These are phyloP conservation scores for Orestias chungarensis DNA, from an alignment of 2,797 vertebrate genomes.

Conservation along the genomic window DNA sequence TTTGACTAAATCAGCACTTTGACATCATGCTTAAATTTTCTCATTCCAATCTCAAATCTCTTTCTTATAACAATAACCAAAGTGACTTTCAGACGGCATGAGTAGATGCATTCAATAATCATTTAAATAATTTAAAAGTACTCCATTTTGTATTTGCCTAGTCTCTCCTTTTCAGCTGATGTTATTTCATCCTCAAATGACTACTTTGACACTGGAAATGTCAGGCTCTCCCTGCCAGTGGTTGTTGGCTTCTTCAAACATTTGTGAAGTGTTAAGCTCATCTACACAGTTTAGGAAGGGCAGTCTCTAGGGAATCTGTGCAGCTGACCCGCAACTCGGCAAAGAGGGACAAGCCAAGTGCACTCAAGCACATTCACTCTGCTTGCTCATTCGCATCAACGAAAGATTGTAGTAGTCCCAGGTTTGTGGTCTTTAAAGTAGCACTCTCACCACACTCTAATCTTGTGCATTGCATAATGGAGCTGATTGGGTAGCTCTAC, in stretches of 20 bases:
- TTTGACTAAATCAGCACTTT: slow-evolving; percentile 47
- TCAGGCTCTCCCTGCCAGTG: slow-evolving; percentile 65
- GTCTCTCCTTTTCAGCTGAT: slow-evolving; percentile 51
- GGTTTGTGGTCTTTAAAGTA: slow-evolving; percentile 66
- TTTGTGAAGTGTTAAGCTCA: slow-evolving; percentile 78
- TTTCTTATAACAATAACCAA: slow-evolving; percentile 32
- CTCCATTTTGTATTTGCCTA: slow-evolving; percentile 52
- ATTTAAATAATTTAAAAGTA: slow-evolving; percentile 53
- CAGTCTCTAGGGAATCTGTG: slow-evolving; percentile 64
- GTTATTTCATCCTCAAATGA: slow-evolving; percentile 70
- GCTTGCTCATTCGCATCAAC: slow-evolving; percentile 62
- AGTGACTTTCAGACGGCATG: slow-evolving; percentile 1
- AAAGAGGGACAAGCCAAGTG: slow-evolving; percentile 61
- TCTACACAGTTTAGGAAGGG: slow-evolving; percentile 67
- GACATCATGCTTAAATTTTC: slow-evolving; percentile 50
- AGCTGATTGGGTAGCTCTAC: slow-evolving; percentile 44
- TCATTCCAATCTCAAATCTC: slow-evolving; percentile 36
- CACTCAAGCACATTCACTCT: slow-evolving; percentile 64
- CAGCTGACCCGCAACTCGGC: slow-evolving; percentile 69
- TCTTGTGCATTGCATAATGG: slow-evolving; percentile 53
- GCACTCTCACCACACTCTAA: slow-evolving; percentile 41
- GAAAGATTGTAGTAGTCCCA: slow-evolving; percentile 67
- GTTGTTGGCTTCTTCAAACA: slow-evolving; percentile 77
- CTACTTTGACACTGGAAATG: slow-evolving; percentile 72
- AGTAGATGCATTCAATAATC: slow-evolving; percentile 34